Evolutionary conservation across 1,140 invertebrate species (phyloP).

Genomic region (Dinoponera quadriceps): DNA sequence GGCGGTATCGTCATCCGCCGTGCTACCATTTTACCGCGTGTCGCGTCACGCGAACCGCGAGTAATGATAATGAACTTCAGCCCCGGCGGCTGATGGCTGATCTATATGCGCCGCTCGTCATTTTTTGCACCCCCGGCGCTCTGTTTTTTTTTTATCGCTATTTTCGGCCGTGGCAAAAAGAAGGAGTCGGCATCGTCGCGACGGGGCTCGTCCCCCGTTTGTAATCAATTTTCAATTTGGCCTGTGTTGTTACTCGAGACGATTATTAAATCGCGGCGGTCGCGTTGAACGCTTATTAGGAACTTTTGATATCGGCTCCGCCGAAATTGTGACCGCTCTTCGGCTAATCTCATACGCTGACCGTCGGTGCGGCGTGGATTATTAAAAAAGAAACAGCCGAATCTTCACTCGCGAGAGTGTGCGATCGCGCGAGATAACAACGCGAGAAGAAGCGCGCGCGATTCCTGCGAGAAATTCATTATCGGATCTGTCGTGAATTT

Average conservation of each 20-base stretch:
- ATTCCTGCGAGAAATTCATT: slow-evolving; percentile 51
- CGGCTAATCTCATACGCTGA: too few species aligned
- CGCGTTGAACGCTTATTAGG: not conserved
- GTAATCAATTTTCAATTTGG: slow-evolving; percentile 29
- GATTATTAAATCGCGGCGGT: slow-evolving; percentile 12
- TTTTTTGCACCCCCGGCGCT: not conserved
- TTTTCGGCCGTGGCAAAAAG: slow-evolving; percentile 1
- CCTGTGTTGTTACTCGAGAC: slow-evolving; percentile 9
- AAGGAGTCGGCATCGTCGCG: not conserved
- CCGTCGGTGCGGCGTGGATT: too few species aligned
- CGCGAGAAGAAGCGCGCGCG: not conserved
- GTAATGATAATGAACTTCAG: slow-evolving; percentile 76
- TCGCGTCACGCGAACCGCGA: slow-evolving; percentile 73
- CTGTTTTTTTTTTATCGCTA: slow-evolving; percentile 47
- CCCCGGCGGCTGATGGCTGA: slow-evolving; percentile 66
- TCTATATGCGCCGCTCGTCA: slow-evolving; percentile 48
- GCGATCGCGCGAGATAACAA: not conserved
- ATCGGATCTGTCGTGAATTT: slow-evolving; percentile 61
- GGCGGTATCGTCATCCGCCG: slow-evolving; percentile 61
- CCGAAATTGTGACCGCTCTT: not conserved
- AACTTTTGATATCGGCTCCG: slow-evolving; percentile 17
- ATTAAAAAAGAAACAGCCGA: not conserved
- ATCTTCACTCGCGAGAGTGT: not conserved
- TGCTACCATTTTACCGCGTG: slow-evolving; percentile 33
- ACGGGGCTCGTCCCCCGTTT: slow-evolving; percentile 15